Evolutionary conservation across 2,888 invertebrate species (phyloP).

Genomic region (Gryllus longicercus): DNA sequence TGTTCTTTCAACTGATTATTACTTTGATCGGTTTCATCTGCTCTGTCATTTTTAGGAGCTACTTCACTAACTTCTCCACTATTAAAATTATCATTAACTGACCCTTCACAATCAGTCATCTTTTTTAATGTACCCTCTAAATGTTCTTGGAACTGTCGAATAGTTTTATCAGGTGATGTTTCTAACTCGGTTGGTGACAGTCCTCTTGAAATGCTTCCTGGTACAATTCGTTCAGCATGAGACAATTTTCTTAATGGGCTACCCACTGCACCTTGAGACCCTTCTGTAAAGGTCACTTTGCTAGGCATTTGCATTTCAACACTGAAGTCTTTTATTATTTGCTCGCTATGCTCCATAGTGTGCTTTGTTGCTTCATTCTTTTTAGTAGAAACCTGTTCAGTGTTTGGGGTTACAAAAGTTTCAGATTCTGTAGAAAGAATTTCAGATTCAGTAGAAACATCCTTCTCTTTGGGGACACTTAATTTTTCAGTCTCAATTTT

Average conservation of each 20-base stretch:
- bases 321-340: slow-evolving; percentile 23
- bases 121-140: too few relatives aligned
- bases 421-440: background rate
- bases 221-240: slow-evolving; percentile 24
- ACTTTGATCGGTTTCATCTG: background rate
- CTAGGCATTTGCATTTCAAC: slow-evolving; percentile 23
- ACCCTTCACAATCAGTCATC: too few relatives aligned
- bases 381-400: too few relatives aligned
- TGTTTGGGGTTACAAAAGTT: too few relatives aligned
- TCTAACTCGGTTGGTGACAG: background rate
- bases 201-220: slow-evolving; percentile 24
- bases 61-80: background rate
- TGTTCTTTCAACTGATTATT: background rate
- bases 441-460: background rate
- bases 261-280: background rate
- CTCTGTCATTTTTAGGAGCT: background rate
- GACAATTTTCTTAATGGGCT: background rate
- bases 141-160: too few relatives aligned
- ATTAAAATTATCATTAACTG: too few relatives aligned
- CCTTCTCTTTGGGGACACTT: too few relatives aligned
- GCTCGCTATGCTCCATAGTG: slow-evolving; percentile 22
- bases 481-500: background rate
- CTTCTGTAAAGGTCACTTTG: background rate
- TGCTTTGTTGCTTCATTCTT: background rate
- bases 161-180: too few relatives aligned